Percentiles rank a stretch among this genome's conserved stretches.
These are phyloP conservation scores for Rhamphomyia laevipes DNA, from an alignment of 2,888 invertebrate genomes.

Conservation along the genomic window DNA sequence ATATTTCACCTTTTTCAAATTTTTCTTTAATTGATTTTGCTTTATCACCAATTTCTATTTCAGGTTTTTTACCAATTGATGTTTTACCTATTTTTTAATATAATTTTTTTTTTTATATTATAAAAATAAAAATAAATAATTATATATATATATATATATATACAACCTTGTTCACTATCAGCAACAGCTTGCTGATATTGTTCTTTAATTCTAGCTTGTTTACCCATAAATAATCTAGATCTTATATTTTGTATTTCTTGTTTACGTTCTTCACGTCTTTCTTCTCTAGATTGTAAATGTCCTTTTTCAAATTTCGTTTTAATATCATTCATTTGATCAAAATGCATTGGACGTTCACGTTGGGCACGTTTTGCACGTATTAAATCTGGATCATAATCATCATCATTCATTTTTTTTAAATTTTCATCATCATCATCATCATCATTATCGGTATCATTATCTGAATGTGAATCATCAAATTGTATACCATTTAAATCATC, in stretches of 20 bases:
- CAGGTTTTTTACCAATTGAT: slow-evolving; percentile 42
- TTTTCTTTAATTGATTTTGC: slow-evolving; percentile 60
- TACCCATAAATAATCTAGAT: slow-evolving; percentile 75
- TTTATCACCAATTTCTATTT: slow-evolving; percentile 43
- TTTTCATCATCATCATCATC: slow-evolving; percentile 55
- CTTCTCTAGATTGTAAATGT: slow-evolving; percentile 44
- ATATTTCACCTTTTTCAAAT: slow-evolving; percentile 68
- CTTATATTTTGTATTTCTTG: slow-evolving; percentile 82
- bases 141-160: neutral
- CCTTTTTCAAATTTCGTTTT: slow-evolving; percentile 72
- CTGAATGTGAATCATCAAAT: slow-evolving; percentile 32
- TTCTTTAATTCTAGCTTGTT: slow-evolving; percentile 83
- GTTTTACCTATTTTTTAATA: slow-evolving; percentile 36
- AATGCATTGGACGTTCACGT: slow-evolving; percentile 65
- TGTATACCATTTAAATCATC: slow-evolving; percentile 64
- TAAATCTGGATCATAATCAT: slow-evolving; percentile 42
- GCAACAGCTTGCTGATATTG: slow-evolving; percentile 84
- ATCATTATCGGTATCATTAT: slow-evolving; percentile 1
- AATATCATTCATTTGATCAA: slow-evolving; percentile 74
- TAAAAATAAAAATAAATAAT: neutral
- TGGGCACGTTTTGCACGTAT: slow-evolving; percentile 45
- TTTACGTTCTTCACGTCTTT: slow-evolving; percentile 67
- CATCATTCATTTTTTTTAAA: slow-evolving; percentile 20
- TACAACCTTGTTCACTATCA: slow-evolving; percentile 55
- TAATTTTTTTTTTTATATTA: neutral